Base-by-base conservation (phyloP, 2,797 vertebrate species). In the Otolemur crassicaudatus region DNA sequence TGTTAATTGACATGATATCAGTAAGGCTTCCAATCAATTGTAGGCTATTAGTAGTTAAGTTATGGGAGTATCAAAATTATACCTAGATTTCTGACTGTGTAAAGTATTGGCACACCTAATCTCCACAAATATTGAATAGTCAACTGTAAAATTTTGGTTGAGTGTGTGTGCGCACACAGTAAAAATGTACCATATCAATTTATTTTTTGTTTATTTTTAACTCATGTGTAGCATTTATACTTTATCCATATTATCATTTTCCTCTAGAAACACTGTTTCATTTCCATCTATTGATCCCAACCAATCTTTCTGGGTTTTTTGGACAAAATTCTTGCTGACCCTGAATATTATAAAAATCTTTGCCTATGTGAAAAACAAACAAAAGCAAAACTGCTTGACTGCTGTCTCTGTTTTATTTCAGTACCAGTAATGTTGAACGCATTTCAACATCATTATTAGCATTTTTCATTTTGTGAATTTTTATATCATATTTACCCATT, bases 381-480 rank as follows among this genome's bases (percentile, higher is more conserved):
- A 84, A 95, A 86, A 84, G 49, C 43, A 84, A 84, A 73, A 7
- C 16, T 16, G 87, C 14, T 16, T 77, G 49, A 69, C 29, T 91
- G 37, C 37, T 53, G 29, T 16, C 17, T 31, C 77, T 63, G 82
- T 31, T 69, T 43, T 75, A 80, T 10, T 46, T 40, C 43, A 76
- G 31, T 65, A 67, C 29, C 72, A 43, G 27, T 58, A 77, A 69
- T 60, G 13, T 12, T 58, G 53, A 82, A 49, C 43, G 77, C 16
- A 22, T 90, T 94, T 87, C 70, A 19, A 77, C 73, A 34, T 46
- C 25, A 53, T 67, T 34, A n/a, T 72, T 65, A 88, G 9, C 63
- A 81, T n/a, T 77, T 93, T 80, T 67, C 46, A 85, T 60, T 88
- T 95, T 84, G 23, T 76, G 13, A 91, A 77, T 65, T 84, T 5